Evolutionary conservation across 2,113 vertebrate genomes (phyloP).

Genomic region (Procavia capensis): DNA sequence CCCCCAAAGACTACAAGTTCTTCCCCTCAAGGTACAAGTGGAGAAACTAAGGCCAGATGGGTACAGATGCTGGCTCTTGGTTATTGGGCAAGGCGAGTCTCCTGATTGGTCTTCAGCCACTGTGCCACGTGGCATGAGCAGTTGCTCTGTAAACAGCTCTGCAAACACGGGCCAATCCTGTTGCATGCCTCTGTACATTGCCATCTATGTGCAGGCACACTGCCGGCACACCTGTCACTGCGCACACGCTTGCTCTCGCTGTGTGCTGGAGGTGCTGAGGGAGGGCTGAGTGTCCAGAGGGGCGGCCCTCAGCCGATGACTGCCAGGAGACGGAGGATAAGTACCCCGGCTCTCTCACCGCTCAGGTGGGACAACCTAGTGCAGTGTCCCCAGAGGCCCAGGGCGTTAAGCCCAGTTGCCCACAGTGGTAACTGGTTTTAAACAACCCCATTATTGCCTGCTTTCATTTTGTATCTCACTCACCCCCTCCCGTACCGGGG

Average conservation of each 20-base stretch:
- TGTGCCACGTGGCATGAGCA: not conserved
- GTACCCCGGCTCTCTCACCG: not conserved
- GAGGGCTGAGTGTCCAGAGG: too few relatives aligned
- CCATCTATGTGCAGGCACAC: not conserved
- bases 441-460: not conserved
- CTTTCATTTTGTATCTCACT: not conserved
- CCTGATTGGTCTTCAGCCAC: not conserved
- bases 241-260: not conserved
- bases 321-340: not conserved
- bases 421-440: not conserved
- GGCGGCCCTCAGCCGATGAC: not conserved
- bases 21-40: not conserved
- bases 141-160: too few relatives aligned
- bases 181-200: not conserved
- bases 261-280: not conserved
- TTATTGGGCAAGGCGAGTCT: not conserved
- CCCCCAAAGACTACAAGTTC: not conserved
- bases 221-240: not conserved
- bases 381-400: not conserved
- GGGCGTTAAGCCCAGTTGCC: not conserved
- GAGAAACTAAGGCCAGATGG: not conserved
- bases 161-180: fast-evolving
- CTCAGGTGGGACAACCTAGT: fast-evolving
- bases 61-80: not conserved
- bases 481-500: too few relatives aligned